phyloP scores from a whole-genome alignment of 2,113 vertebrate species.

The Poeciliopsis retropinna region DNA sequence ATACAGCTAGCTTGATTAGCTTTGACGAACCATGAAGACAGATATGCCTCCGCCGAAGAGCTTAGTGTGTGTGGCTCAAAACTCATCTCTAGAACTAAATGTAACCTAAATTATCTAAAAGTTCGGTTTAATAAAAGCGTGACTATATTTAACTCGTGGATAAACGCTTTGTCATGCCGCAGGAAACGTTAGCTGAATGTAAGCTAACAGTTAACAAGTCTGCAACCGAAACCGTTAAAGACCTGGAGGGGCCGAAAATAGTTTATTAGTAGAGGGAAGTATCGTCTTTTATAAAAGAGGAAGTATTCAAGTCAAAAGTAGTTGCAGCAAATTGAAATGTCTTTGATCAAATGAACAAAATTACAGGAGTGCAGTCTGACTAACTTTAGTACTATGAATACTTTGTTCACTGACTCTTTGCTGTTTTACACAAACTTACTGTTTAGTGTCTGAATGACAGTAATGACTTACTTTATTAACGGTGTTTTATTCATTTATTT shows the following conservation, averaged over 20 bases:
- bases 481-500: too few species aligned
- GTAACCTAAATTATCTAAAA: neutral
- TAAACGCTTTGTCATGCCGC: neutral
- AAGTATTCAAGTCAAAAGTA: neutral
- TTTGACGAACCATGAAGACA: neutral
- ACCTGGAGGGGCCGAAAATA: too few species aligned
- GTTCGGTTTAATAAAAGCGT: neutral
- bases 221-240: neutral
- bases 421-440: too few species aligned
- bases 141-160: neutral
- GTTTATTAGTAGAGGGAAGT: too few species aligned
- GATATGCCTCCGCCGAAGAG: neutral
- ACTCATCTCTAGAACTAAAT: neutral
- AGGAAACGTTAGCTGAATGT: neutral
- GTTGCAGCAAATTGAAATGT: neutral
- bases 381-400: neutral
- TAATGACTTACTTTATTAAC: too few species aligned
- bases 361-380: neutral
- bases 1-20: conserved; percentile 26
- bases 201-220: neutral
- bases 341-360: neutral
- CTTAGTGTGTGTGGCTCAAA: neutral
- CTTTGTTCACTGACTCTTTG: too few species aligned
- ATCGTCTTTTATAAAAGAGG: neutral
- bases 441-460: too few species aligned